Evolutionary conservation across 2,113 vertebrate genomes (phyloP).

Genomic region (Dryoscopus gambensis): DNA sequence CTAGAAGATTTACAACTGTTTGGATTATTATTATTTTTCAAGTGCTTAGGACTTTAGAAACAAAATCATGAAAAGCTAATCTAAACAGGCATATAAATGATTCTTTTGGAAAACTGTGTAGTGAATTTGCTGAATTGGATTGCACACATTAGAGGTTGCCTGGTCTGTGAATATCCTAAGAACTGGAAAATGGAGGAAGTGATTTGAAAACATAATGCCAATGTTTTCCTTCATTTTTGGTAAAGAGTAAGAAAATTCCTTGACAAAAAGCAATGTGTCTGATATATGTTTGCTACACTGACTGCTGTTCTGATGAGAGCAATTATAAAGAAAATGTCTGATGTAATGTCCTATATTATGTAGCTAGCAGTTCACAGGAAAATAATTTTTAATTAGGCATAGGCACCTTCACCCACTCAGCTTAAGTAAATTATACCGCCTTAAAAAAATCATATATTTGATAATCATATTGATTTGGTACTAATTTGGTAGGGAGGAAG

Average conservation of each 20-base stretch:
- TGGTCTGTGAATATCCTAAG: neutral
- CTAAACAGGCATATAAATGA: neutral
- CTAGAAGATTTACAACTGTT: neutral
- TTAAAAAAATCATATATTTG: neutral
- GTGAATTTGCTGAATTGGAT: neutral
- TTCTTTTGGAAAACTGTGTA: neutral
- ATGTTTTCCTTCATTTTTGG: neutral
- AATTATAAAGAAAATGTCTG: neutral
- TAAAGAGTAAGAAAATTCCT: neutral
- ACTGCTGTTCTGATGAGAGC: neutral
- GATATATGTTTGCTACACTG: neutral
- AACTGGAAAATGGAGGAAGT: neutral
- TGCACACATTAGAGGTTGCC: neutral
- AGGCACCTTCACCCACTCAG: neutral
- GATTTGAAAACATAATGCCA: neutral
- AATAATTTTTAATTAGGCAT: neutral
- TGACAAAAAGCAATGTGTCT: neutral
- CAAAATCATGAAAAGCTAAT: neutral
- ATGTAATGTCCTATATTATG: neutral
- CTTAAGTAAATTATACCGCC: neutral
- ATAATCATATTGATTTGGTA: neutral
- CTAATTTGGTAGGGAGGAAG: neutral
- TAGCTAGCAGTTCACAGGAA: neutral
- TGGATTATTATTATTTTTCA: neutral
- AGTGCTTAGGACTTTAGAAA: neutral